phyloP scores from a whole-genome alignment of 2,113 vertebrate genomes.

The Proteles cristata region DNA sequence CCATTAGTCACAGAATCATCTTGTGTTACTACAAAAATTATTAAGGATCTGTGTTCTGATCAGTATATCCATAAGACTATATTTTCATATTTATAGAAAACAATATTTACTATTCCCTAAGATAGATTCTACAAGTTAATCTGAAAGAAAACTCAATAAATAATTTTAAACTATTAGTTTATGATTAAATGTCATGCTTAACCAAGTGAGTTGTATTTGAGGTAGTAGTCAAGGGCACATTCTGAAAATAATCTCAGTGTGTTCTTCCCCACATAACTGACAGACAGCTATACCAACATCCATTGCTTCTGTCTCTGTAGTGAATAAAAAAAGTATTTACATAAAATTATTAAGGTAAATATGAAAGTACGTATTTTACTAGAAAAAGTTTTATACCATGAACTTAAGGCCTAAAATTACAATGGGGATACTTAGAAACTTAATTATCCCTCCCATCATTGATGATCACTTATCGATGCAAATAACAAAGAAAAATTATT shows the following conservation, averaged over 20 bases:
- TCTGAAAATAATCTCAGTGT: not conserved
- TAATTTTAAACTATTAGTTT: constrained; percentile 15
- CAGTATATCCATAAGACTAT: not conserved
- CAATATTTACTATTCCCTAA: not conserved
- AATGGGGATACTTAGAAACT: constrained; percentile 38
- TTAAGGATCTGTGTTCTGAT: constrained; percentile 3
- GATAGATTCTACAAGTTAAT: not conserved
- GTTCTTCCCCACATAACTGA: not conserved
- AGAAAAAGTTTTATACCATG: not conserved
- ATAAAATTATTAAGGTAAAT: not conserved
- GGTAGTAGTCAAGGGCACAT: not conserved
- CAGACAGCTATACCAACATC: not conserved
- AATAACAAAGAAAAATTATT: constrained; percentile 74
- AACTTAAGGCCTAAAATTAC: not conserved
- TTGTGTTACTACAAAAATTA: not conserved
- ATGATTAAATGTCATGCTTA: not conserved
- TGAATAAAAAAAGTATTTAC: not conserved
- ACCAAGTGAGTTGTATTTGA: not conserved
- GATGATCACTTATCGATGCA: constrained; percentile 77
- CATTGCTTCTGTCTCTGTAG: not conserved
- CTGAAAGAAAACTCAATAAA: constrained; percentile 32
- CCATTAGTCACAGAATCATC: not conserved
- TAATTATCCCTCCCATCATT: constrained; percentile 68
- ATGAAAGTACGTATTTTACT: not conserved
- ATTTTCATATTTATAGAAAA: constrained; percentile 42